These are phyloP conservation scores for Haliaeetus albicilla DNA, from an alignment of 2,797 vertebrate genomes.

Conservation along the genomic window DNA sequence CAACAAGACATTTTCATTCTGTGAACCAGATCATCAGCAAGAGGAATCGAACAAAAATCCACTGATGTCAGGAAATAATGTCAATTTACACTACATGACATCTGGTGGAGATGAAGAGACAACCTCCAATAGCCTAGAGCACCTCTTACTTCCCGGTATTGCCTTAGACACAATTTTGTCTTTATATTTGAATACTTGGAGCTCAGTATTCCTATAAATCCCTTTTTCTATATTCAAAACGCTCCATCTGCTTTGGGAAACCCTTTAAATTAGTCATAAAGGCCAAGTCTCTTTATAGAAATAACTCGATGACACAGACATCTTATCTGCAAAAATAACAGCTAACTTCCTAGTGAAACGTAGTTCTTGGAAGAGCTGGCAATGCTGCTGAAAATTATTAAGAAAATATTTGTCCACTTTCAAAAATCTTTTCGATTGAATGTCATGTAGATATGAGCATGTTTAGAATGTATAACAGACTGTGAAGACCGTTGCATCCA, in stretches of 20 bases:
- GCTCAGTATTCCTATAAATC: constrained; percentile 16
- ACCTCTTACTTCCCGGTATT: neutral
- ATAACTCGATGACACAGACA: neutral
- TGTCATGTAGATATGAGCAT: neutral
- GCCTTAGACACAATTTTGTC: neutral
- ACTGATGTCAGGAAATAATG: neutral
- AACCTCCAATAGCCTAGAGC: neutral
- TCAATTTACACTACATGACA: neutral
- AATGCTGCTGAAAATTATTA: neutral
- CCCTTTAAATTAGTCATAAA: constrained; percentile 54
- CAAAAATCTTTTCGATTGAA: neutral
- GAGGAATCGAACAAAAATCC: neutral
- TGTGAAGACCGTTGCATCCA: neutral
- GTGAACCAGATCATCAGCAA: neutral
- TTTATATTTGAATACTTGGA: neutral
- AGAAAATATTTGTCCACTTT: constrained; percentile 10
- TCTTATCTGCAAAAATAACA: neutral
- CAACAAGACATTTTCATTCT: neutral
- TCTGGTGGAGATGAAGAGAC: neutral
- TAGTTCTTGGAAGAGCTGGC: neutral
- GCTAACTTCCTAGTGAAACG: neutral
- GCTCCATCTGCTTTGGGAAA: constrained; percentile 44
- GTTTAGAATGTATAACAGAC: neutral
- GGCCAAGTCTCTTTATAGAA: constrained; percentile 48
- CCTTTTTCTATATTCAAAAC: neutral